Conservation (phyloP, 2,113 vertebrate genomes). For the Oncorhynchus gorbuscha region DNA sequence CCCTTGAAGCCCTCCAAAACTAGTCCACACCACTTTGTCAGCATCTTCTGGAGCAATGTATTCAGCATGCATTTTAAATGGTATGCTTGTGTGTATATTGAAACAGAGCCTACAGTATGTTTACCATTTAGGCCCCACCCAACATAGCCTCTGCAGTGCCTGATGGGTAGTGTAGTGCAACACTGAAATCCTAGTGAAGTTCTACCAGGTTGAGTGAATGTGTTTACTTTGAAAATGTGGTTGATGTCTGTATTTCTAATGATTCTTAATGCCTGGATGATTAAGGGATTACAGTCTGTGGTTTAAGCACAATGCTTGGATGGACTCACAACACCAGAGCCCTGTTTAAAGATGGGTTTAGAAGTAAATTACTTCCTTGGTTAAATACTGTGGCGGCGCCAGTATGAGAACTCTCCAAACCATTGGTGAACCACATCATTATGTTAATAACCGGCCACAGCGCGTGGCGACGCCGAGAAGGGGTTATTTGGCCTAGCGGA, state of each 20-base stretch:
- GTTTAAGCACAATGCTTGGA: too few relatives aligned
- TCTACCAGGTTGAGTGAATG: background rate
- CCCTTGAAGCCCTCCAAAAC: background rate
- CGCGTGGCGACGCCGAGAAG: background rate
- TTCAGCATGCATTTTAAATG: too few relatives aligned
- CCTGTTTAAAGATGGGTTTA: background rate
- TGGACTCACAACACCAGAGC: background rate
- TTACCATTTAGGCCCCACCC: background rate
- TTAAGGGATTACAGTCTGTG: too few relatives aligned
- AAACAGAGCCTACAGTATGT: background rate
- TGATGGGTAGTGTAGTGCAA: background rate
- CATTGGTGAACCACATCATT: slow-evolving; percentile 14
- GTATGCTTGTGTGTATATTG: too few relatives aligned
- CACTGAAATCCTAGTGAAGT: too few relatives aligned
- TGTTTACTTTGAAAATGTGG: background rate
- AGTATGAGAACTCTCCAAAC: background rate
- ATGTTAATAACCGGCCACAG: slow-evolving; percentile 8
- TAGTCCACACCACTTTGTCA: background rate
- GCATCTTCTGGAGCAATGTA: background rate
- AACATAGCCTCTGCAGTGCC: background rate
- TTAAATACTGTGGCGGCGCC: background rate
- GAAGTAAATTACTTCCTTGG: background rate
- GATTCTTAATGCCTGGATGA: too few relatives aligned
- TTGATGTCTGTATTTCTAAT: too few relatives aligned
- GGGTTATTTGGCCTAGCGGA: slow-evolving; percentile 9